Base-by-base conservation (phyloP, 2,113 vertebrate species). In the Microtus ochrogaster region DNA sequence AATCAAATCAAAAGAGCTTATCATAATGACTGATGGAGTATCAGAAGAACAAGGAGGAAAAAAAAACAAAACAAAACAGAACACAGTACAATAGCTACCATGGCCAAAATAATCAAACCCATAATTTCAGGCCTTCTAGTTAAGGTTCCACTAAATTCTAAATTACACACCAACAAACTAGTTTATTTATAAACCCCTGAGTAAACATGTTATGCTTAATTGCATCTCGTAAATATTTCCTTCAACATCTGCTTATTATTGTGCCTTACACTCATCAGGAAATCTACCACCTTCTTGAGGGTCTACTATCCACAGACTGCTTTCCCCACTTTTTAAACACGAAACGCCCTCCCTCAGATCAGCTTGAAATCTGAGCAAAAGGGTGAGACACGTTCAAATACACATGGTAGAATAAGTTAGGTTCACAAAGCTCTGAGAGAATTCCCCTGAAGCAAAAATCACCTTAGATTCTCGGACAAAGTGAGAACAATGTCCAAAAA, bases 1-100 rank as follows among this genome's bases (percentile, higher is more conserved):
- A 87, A 73, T 89, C 39, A 79, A 66, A 2, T 95, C 77, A 74
- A 87, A 93, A 95, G 39, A 95, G 2, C 82, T 96, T 86, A 95
- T 95, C 17, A 0, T 2, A 65, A 47, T 66, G 92, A 95, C 39
- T 94, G 47, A 92, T 90, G 16, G 33, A 66, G 74, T 47, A 84
- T 47, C 19, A 90, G 41, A 94, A 94, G 14, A 74, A 90, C 68
- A 72, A 72, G 68, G 8, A 17, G 33, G 6, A 44, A 76, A 19
- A 72, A 49, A 47, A 77, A 30, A 77, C 12, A 47, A 36, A 58
- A 21, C 19, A 58, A 58, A 58, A 58, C 19, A 21, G 65, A 73
- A 73, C 55, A 24, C 22, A 63, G 21, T 4, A 52, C 8, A 86
- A 74, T 16, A 95, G 84, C 9, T 85, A 47, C 28, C 9, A 66